These are phyloP conservation scores for Dioctria linearis DNA, from an alignment of 2,888 invertebrate species.

Conservation along the genomic window DNA sequence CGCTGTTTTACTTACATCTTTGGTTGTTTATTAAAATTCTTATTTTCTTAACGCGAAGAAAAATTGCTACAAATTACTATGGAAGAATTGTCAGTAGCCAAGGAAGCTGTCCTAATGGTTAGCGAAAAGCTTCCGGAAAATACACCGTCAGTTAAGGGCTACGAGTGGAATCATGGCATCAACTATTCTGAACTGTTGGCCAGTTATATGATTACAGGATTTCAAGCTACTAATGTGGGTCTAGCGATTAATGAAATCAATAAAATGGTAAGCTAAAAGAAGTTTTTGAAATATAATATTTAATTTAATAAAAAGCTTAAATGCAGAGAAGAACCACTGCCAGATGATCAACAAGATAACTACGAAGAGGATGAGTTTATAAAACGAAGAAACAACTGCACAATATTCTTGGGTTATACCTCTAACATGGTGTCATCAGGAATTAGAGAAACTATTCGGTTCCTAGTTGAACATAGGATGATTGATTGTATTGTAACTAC, in stretches of 20 bases:
- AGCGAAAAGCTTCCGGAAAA: slow-evolving; percentile 79
- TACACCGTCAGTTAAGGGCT: slow-evolving; percentile 84
- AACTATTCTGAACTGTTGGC: slow-evolving; percentile 88
- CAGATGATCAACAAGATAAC: slow-evolving; percentile 77
- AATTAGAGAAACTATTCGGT: slow-evolving; percentile 90
- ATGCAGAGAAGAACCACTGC: slow-evolving; percentile 79
- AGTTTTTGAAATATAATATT: not conserved
- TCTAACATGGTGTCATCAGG: slow-evolving; percentile 98
- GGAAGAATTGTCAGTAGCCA: slow-evolving; percentile 73
- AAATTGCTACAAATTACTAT: not conserved
- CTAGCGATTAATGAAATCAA: slow-evolving; percentile 92
- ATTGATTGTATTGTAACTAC: slow-evolving; percentile 98
- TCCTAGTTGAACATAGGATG: slow-evolving; percentile 87
- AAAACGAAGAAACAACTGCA: slow-evolving; percentile 84
- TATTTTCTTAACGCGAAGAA: no score
- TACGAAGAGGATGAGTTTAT: slow-evolving; percentile 87
- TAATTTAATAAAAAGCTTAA: slow-evolving; percentile 73
- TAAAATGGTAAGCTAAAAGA: slow-evolving; percentile 80
- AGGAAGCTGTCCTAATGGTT: slow-evolving; percentile 80
- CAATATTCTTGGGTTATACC: slow-evolving; percentile 97
- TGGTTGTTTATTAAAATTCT: no score
- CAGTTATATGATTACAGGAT: slow-evolving; percentile 88
- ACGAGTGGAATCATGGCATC: slow-evolving; percentile 93
- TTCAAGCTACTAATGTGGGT: slow-evolving; percentile 97
- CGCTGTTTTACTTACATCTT: no score